These are phyloP conservation scores for Sialis lutaria DNA, from an alignment of 2,888 invertebrate genomes.

Conservation along the genomic window DNA sequence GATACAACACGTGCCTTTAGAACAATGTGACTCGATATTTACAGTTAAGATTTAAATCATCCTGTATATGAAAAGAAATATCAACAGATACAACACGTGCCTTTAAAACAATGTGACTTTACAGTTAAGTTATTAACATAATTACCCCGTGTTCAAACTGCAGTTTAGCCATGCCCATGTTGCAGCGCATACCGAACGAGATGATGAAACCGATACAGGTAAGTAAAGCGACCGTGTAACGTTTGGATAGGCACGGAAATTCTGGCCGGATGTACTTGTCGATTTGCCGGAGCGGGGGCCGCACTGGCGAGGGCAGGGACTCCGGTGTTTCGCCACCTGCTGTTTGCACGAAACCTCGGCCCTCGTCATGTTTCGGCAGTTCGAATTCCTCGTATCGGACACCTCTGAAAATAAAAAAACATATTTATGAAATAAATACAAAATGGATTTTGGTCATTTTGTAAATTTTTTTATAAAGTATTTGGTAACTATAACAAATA, in stretches of 20 bases:
- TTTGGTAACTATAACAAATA: too few species aligned
- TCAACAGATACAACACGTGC: too few species aligned
- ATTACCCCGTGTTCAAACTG: conserved; percentile 48
- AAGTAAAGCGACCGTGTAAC: conserved; percentile 73
- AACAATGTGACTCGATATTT: too few species aligned
- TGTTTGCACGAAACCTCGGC: conserved; percentile 33
- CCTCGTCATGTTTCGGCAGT: conserved; percentile 24
- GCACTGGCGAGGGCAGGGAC: conserved; percentile 65
- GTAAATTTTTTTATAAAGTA: too few species aligned
- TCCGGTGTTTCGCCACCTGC: conserved; percentile 47
- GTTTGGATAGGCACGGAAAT: conserved; percentile 69
- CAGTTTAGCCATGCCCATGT: conserved; percentile 95
- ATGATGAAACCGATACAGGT: conserved; percentile 84
- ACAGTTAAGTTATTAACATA: too few species aligned
- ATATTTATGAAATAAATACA: neutral
- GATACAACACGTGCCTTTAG: too few species aligned
- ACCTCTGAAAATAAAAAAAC: conserved; percentile 27
- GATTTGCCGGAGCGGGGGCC: conserved; percentile 70
- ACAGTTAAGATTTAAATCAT: too few species aligned
- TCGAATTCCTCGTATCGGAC: conserved; percentile 48
- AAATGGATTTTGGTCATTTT: too few species aligned
- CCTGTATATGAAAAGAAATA: too few species aligned
- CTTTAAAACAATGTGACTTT: too few species aligned
- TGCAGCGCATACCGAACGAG: conserved; percentile 96
- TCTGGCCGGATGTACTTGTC: conserved; percentile 78